Evolutionary conservation across 2,888 invertebrate species (phyloP).

Genomic region (Apamea monoglypha): DNA sequence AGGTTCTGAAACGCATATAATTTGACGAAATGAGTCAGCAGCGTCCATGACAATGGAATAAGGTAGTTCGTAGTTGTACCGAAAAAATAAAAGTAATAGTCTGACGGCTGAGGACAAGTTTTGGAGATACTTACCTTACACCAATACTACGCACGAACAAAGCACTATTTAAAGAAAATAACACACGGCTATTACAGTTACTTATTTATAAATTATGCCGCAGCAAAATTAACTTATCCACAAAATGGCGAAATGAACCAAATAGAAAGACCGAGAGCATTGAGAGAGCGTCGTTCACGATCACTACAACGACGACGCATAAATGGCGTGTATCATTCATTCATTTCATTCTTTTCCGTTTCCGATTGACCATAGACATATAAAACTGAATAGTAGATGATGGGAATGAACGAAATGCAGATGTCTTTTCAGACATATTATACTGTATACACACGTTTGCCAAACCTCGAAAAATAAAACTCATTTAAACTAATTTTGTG

Average conservation of each 20-base stretch:
- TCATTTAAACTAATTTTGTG: no score
- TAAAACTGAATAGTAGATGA: neutral
- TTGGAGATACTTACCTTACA: conserved; percentile 75
- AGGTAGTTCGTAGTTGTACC: conserved; percentile 76
- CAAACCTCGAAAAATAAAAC: neutral
- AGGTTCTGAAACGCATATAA: conserved; percentile 90
- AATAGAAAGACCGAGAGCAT: conserved; percentile 43
- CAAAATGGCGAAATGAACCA: conserved; percentile 64
- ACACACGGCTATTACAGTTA: conserved; percentile 36
- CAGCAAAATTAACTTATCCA: conserved; percentile 28
- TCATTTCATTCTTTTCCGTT: conserved; percentile 44
- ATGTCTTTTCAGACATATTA: neutral
- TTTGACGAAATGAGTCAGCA: conserved; percentile 89
- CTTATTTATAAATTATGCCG: conserved; percentile 11
- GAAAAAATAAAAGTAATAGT: conserved; percentile 56
- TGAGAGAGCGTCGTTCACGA: conserved; percentile 13
- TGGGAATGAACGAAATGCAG: neutral
- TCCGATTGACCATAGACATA: conserved; percentile 24
- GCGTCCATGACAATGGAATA: conserved; percentile 80
- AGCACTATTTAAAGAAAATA: conserved; percentile 59
- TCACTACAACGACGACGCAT: conserved; percentile 18
- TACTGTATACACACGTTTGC: neutral
- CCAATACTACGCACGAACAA: conserved; percentile 62
- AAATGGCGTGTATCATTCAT: conserved; percentile 27
- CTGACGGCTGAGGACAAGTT: conserved; percentile 35